Base-by-base conservation (phyloP, 2,797 vertebrate genomes). In the Acipenser transmontanus region DNA sequence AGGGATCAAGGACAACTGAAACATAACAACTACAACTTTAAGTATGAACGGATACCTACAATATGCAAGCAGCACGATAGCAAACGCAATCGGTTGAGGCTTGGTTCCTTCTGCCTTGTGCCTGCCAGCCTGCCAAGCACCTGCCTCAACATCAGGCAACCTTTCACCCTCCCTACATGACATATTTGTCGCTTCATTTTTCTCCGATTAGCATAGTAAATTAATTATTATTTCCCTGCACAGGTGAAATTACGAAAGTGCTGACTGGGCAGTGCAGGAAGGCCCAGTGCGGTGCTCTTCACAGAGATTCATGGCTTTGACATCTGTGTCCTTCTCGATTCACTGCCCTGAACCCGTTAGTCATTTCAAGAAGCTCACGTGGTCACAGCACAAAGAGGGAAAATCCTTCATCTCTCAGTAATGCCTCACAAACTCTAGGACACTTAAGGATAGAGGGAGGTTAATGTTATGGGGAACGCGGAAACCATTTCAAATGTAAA, bases 311-410 rank as follows among this genome's bases (percentile, higher is more conserved):
- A 92, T 87, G 68, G 84, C 83, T 94, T 87, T 94, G 93, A 95
- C 95, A 98, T 95, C 93, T 95, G 93, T 86, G 95, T 96, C 96
- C 95, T 97, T 98, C 95, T 93, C 94, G 89, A 94, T 76, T 94
- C 85, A 79, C 80, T 91, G 94, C 91, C 83, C 90, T 81, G 74
- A 78, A 89, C 85, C 88, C 87, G 90, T 97, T 91, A 91, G 86
- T 96, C 89, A 91, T 80, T 70, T 79, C 71, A 20, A 86, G 67
- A 52, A 78, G 81, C 81, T 85, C 84, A 87, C 73, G 59, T 84
- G 83, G 82, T 76, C 64, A 80, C 34, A 70, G 56, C 74, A 73
- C 76, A 64, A 84, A 73, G 70, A 81, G 63, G 72, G 80, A 81
- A 85, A 88, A 90, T 79, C 79, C 84, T 85, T 86, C 83, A 83